Percentiles rank a stretch among this genome's conserved stretches.
Evolutionary conservation across 2,797 vertebrate species (phyloP).

Genomic region (Sitta carolinensis): DNA sequence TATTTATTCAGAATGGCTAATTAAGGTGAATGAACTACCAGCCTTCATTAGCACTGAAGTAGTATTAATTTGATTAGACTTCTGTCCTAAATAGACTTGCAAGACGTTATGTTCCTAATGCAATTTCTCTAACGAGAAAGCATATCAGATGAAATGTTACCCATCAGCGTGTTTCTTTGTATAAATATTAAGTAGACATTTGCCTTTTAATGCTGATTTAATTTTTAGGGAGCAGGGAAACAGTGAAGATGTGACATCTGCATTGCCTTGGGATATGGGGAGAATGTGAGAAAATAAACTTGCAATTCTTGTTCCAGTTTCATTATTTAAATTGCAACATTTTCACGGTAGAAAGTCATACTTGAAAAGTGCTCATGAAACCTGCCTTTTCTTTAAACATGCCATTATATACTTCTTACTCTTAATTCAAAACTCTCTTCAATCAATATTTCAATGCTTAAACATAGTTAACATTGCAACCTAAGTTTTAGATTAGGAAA

Average conservation of each 20-base stretch:
- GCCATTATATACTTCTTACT: neutral
- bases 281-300: conserved; percentile 53
- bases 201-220: conserved; percentile 30
- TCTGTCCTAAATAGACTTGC: conserved; percentile 55
- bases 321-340: conserved; percentile 22
- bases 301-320: neutral
- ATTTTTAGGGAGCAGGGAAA: conserved; percentile 23
- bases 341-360: neutral
- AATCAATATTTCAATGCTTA: conserved; percentile 8
- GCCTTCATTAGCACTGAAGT: conserved; percentile 62
- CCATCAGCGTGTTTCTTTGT: conserved; percentile 2
- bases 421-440: neutral
- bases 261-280: conserved; percentile 13
- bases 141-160: conserved; percentile 36
- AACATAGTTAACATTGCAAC: neutral
- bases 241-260: conserved; percentile 1
- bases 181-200: conserved; percentile 66
- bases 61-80: conserved; percentile 67
- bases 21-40: conserved; percentile 56
- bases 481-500: neutral
- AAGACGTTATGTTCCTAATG: conserved; percentile 2
- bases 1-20: conserved; percentile 50
- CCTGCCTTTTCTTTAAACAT: neutral
- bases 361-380: neutral
- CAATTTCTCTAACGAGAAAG: conserved; percentile 30